phyloP scores from a whole-genome alignment of 2,797 vertebrate genomes.

The Apogon talboti region DNA sequence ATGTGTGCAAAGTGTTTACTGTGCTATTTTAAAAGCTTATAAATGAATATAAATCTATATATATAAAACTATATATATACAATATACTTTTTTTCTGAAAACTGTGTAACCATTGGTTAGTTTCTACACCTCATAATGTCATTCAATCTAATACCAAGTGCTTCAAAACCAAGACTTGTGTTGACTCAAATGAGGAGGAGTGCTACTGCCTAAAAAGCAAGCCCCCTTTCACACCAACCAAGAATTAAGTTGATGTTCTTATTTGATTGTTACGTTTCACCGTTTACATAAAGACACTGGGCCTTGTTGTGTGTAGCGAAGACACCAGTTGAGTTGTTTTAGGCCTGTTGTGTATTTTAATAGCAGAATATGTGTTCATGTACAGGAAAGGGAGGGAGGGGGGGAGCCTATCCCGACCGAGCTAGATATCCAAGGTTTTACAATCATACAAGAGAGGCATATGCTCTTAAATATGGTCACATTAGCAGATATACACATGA shows the following conservation, averaged over 20 bases:
- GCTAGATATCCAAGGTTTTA: constrained; percentile 71
- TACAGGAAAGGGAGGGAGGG: constrained; percentile 68
- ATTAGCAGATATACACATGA: constrained; percentile 24
- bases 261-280: constrained; percentile 73
- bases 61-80: constrained; percentile 88
- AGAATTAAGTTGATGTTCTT: constrained; percentile 72
- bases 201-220: constrained; percentile 50
- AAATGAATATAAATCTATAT: constrained; percentile 89
- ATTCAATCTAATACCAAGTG: constrained; percentile 81
- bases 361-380: constrained; percentile 79
- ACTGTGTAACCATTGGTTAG: constrained; percentile 91
- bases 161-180: constrained; percentile 73
- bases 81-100: constrained; percentile 90
- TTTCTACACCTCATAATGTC: constrained; percentile 82
- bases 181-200: constrained; percentile 51
- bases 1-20: constrained; percentile 99
- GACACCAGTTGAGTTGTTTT: constrained; percentile 71
- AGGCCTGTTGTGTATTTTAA: constrained; percentile 78
- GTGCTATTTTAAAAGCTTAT: constrained; percentile 99
- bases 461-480: constrained; percentile 41
- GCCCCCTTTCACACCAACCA: constrained; percentile 51
- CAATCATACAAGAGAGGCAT: constrained; percentile 57
- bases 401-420: constrained; percentile 57
- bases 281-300: constrained; percentile 65
- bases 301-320: constrained; percentile 78